These are phyloP conservation scores for Arnoldichthys spilopterus DNA, from an alignment of 2,797 vertebrate genomes.

Conservation along the genomic window DNA sequence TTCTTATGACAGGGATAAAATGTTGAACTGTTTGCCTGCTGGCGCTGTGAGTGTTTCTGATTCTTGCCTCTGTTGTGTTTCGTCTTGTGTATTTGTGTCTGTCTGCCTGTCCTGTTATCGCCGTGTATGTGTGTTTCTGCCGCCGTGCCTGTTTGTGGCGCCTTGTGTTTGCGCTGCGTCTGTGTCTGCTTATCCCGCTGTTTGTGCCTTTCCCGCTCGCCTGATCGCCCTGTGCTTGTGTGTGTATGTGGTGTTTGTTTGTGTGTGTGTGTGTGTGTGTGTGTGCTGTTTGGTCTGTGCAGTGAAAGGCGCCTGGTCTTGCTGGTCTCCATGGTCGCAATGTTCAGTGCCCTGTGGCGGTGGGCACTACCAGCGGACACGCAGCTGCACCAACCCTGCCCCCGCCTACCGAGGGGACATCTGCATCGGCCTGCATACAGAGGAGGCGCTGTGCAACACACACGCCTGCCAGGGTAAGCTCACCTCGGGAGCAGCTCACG, in stretches of 20 bases:
- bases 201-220: constrained; percentile 54
- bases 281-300: constrained; percentile 55
- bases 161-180: constrained; percentile 45
- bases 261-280: constrained; percentile 30
- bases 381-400: constrained; percentile 89
- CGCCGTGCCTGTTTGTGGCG: constrained; percentile 16
- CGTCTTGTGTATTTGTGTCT: constrained; percentile 39
- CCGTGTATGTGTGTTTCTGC: constrained; percentile 34
- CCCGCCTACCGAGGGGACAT: constrained; percentile 89
- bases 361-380: constrained; percentile 95
- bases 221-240: constrained; percentile 59
- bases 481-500: constrained; percentile 10
- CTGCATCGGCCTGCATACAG: constrained; percentile 97
- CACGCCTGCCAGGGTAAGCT: constrained; percentile 91
- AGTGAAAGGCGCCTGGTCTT: constrained; percentile 96
- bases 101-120: constrained; percentile 29
- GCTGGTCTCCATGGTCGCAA: constrained; percentile 96
- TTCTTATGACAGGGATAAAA: background rate
- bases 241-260: constrained; percentile 45
- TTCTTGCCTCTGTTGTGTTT: constrained; percentile 29
- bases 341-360: constrained; percentile 95
- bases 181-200: constrained; percentile 47
- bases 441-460: constrained; percentile 95
- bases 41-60: constrained; percentile 10
- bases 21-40: constrained; percentile 39